Evolutionary conservation across 2,113 vertebrate species (phyloP).

Genomic region (Sinocyclocheilus anophthalmus): DNA sequence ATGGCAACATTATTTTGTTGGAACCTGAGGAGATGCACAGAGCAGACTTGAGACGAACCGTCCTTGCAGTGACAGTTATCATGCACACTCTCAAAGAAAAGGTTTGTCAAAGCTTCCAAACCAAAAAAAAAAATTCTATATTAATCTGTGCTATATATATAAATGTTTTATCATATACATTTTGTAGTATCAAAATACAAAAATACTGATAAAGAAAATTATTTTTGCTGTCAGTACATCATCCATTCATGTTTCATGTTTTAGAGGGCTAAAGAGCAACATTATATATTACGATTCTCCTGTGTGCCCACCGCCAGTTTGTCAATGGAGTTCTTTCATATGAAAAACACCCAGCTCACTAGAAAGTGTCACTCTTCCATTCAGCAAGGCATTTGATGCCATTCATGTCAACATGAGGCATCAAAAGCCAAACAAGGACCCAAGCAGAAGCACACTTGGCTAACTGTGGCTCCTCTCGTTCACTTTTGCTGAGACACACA

Average conservation of each 20-base stretch:
- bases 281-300: not conserved
- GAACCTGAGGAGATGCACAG: slow-evolving; percentile 29
- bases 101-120: no score
- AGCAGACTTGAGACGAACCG: slow-evolving; percentile 21
- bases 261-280: not conserved
- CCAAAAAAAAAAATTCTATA: no score
- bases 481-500: not conserved
- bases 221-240: not conserved
- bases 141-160: not conserved
- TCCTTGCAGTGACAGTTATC: slow-evolving; percentile 2
- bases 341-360: not conserved
- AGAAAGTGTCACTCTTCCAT: not conserved
- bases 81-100: not conserved
- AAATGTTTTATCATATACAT: not conserved
- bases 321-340: not conserved
- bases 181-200: not conserved
- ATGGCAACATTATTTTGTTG: slow-evolving; percentile 52
- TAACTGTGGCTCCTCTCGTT: not conserved
- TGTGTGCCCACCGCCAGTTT: not conserved
- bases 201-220: not conserved
- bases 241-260: not conserved
- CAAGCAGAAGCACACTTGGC: not conserved
- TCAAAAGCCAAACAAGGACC: slow-evolving; percentile 17
- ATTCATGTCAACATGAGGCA: not conserved
- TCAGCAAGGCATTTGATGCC: not conserved